These are phyloP conservation scores for Chinchilla lanigera DNA, from an alignment of 2,113 vertebrate genomes.

Conservation along the genomic window DNA sequence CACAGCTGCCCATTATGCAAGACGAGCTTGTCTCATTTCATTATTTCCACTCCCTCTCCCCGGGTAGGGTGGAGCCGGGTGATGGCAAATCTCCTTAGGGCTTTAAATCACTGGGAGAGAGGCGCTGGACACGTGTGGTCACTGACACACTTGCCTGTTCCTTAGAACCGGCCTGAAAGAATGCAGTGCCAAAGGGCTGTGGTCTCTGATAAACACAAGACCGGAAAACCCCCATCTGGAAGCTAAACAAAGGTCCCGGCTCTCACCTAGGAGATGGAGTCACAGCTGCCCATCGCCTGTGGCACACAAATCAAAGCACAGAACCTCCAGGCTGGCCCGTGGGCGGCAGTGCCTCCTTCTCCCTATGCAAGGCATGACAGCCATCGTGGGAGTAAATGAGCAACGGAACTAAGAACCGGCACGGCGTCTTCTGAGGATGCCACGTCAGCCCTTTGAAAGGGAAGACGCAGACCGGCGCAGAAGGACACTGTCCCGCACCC, in stretches of 20 bases:
- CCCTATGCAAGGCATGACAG: neutral
- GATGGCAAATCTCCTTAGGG: neutral
- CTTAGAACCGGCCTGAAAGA: neutral
- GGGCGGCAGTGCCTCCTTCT: neutral
- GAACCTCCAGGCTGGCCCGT: neutral
- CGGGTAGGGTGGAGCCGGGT: neutral
- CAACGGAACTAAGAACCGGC: neutral
- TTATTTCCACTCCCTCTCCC: conserved; percentile 59
- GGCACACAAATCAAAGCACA: neutral
- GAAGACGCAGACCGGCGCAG: neutral
- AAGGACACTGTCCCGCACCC: neutral
- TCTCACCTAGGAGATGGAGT: neutral
- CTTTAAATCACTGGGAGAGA: conserved; percentile 24
- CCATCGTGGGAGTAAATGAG: neutral
- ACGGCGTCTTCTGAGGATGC: neutral
- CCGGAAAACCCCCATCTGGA: conserved; percentile 7
- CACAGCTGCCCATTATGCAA: conserved; percentile 30
- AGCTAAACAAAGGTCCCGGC: conserved; percentile 53
- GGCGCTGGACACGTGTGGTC: neutral
- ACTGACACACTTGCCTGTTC: neutral
- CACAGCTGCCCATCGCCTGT: neutral
- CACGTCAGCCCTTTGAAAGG: accelerated
- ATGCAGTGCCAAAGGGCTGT: neutral
- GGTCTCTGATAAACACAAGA: neutral
- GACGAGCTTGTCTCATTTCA: conserved; percentile 53